phyloP scores from a whole-genome alignment of 2,888 invertebrate genomes.

The Prosopocoilus inquinatus region DNA sequence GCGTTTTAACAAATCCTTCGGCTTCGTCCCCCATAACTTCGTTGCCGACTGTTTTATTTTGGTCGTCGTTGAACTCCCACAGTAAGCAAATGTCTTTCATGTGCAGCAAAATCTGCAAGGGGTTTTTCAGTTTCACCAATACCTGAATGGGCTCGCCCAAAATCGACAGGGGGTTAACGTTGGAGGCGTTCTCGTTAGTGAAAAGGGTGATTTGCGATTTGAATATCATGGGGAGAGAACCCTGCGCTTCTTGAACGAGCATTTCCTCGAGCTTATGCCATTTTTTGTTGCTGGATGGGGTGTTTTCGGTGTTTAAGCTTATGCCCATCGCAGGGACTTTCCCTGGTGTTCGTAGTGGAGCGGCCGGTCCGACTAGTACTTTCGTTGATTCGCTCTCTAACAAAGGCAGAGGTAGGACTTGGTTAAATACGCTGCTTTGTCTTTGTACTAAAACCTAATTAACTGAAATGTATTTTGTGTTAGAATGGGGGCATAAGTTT shows the following conservation, averaged over 20 bases:
- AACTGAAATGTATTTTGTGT: background rate
- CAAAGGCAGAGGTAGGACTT: constrained; percentile 73
- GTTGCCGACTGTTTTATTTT: constrained; percentile 47
- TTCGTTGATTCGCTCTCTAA: constrained; percentile 67
- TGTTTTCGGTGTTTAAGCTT: constrained; percentile 42
- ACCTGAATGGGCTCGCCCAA: constrained; percentile 82
- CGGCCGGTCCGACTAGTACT: constrained; percentile 65
- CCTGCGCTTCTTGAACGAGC: constrained; percentile 67
- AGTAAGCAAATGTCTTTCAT: constrained; percentile 69
- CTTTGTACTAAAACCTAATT: constrained; percentile 23
- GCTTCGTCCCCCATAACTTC: constrained; percentile 45
- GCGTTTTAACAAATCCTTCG: constrained; percentile 55
- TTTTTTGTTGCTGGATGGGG: constrained; percentile 40
- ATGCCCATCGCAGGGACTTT: constrained; percentile 57
- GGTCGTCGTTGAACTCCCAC: constrained; percentile 64
- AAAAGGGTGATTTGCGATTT: constrained; percentile 76
- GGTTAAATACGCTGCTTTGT: constrained; percentile 24
- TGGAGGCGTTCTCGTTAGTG: constrained; percentile 64
- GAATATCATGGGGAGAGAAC: constrained; percentile 70
- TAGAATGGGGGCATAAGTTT: background rate
- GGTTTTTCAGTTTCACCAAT: constrained; percentile 73
- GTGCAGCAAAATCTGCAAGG: constrained; percentile 68
- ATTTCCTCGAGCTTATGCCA: constrained; percentile 80
- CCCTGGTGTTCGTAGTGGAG: constrained; percentile 57
- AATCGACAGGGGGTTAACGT: constrained; percentile 66